Base-by-base conservation (phyloP, 2,797 vertebrate species). In the Chanos chanos region DNA sequence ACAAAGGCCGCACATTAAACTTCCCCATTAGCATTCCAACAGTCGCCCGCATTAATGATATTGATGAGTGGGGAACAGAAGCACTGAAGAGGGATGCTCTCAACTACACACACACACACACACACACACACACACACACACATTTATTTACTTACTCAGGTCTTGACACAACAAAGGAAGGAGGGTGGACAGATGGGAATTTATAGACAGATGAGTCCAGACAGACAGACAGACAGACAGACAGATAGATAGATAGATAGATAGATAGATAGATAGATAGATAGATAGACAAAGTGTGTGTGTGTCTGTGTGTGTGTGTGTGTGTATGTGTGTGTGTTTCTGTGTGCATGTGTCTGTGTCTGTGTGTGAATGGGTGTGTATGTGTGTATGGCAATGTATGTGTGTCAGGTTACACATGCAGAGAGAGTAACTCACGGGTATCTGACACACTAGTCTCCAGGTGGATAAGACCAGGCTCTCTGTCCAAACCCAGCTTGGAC, bases 401-500 rank as follows among this genome's bases (percentile, higher is more conserved):
- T 19, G 13, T n/a, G n/a, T n/a, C 33, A 16, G 28, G 71, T 63
- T 37, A n/a, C n/a, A n/a, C n/a, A n/a, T n/a, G n/a, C n/a, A n/a
- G n/a, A n/a, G n/a, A n/a, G n/a, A n/a, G 41, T 16, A 30, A 94
- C 96, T 98, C 89, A 99, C 97, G 85, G 79, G 92, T 94, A 81
- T 98, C 94, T 64, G 88, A 76, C 71, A 93, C 93, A 78, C 89
- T 95, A 78, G 92, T 92, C 82, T 99, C 97, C 44, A 99, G 87
- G 77, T 99, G 97, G 76, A 99, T 93, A 0, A 98, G 83, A 61
- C 96, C 95, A 4, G 93, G 90, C 25, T 99, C 96, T 86, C 94
- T 94, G 86, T 91, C 91, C n/a, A 92, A 91, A 41, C 91, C 91
- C 85, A 91, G 92, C 84, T 94, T 91, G 5, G 96, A 98, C 97